A percentile compares a stretch with the other conserved stretches of the same genome.
Conservation (phyloP, 2,888 invertebrate species). For the Ischnus inquisitorius region DNA sequence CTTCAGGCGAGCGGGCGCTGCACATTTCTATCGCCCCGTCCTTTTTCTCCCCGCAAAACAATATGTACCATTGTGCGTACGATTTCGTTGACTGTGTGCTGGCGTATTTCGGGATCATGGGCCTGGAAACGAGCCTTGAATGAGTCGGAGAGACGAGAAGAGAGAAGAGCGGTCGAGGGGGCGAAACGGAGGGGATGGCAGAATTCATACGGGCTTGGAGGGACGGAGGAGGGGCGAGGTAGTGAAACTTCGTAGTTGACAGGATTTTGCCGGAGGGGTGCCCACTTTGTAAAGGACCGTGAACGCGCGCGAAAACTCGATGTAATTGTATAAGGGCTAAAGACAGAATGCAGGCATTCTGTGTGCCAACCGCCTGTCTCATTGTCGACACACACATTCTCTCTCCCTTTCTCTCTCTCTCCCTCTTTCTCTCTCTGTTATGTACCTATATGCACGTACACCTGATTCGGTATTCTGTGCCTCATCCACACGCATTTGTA, state of each 20-base stretch:
- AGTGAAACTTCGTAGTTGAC: conserved; percentile 67
- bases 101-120: not conserved
- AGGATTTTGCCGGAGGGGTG: conserved; percentile 75
- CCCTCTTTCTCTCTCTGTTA: not conserved
- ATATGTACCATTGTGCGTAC: not conserved
- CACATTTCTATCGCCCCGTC: not conserved
- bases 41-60: not conserved
- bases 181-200: not conserved
- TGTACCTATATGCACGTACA: not conserved
- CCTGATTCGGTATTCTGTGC: not conserved
- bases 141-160: not conserved
- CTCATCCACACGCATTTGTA: not conserved
- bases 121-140: not conserved
- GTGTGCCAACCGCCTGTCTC: conserved; percentile 2
- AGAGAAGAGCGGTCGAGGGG: not conserved
- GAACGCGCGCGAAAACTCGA: conserved; percentile 27
- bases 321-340: conserved; percentile 49
- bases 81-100: not conserved
- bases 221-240: no score
- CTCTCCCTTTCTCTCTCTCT: no score
- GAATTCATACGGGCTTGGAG: conserved; percentile 6
- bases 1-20: not conserved
- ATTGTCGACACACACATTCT: conserved; percentile 12
- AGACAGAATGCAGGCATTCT: conserved; percentile 26
- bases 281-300: conserved; percentile 75